Evolutionary conservation across 2,888 invertebrate species (phyloP).

Genomic region (Harpagoxenus sublaevis): DNA sequence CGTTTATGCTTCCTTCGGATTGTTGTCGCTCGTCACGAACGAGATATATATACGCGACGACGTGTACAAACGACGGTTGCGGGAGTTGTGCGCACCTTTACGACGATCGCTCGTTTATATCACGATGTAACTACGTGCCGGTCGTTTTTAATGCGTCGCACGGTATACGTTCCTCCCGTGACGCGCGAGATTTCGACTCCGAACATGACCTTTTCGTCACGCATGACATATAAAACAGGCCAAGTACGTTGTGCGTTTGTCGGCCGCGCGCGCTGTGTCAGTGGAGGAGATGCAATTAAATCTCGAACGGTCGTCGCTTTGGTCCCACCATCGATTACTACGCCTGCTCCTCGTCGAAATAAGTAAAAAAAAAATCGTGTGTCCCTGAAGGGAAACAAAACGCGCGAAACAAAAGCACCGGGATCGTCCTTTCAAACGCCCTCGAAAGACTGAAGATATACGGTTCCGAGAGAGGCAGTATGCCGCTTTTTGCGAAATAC

Average conservation of each 20-base stretch:
- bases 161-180: not conserved
- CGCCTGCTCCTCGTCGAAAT: not conserved
- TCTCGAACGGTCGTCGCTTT: not conserved
- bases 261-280: not conserved
- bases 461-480: not conserved
- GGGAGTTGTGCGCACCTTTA: conserved; percentile 23
- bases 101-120: conserved; percentile 36
- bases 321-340: conserved; percentile 25
- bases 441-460: not conserved
- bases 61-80: conserved; percentile 14
- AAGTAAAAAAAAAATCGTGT: conserved; percentile 17
- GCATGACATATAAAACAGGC: conserved; percentile 37
- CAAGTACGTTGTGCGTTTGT: conserved; percentile 32
- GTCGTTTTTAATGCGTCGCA: conserved; percentile 34
- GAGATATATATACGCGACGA: conserved; percentile 34
- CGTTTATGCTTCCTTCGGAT: conserved; percentile 66
- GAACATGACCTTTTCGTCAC: conserved; percentile 36
- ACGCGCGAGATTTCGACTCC: conserved; percentile 30
- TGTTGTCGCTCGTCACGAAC: conserved; percentile 42
- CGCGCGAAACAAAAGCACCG: not conserved
- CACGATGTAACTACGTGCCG: conserved; percentile 42
- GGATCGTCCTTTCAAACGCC: not conserved
- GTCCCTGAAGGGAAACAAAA: not conserved
- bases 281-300: conserved; percentile 46
- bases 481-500: conserved; percentile 28